Percentiles rank a stretch among this genome's conserved stretches.
These are phyloP conservation scores for Synergus umbraculus DNA, from an alignment of 2,888 invertebrate species.

Conservation along the genomic window DNA sequence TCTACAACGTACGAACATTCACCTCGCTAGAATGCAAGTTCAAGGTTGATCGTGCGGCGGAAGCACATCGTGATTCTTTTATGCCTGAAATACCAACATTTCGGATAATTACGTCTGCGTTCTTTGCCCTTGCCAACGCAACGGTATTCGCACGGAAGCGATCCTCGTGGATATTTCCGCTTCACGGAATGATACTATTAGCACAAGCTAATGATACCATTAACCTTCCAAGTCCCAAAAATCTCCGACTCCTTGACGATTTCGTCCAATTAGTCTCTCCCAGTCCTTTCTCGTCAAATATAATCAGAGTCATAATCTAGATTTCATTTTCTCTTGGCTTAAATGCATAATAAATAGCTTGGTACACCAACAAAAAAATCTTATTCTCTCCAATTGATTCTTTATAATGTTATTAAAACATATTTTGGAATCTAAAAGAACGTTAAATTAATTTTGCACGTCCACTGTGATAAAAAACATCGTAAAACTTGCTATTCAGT, in stretches of 20 bases:
- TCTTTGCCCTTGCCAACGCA: conserved; percentile 40
- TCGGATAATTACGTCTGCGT: conserved; percentile 41
- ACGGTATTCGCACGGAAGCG: conserved; percentile 40
- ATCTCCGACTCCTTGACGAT: neutral
- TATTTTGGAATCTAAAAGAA: neutral
- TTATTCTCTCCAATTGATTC: neutral
- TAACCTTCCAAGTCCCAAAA: neutral
- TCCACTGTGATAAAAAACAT: neutral
- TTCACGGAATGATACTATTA: conserved; percentile 34
- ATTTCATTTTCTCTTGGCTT: neutral
- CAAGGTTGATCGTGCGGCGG: conserved; percentile 40
- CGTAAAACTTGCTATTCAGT: neutral
- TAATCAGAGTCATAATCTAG: neutral
- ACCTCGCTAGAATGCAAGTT: conserved; percentile 45
- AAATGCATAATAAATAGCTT: neutral
- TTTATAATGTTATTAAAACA: neutral
- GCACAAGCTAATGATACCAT: neutral
- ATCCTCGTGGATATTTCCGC: conserved; percentile 38
- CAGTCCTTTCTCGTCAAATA: neutral
- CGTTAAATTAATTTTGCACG: neutral
- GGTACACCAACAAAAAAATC: neutral
- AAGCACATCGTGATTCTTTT: conserved; percentile 37
- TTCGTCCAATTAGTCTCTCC: neutral
- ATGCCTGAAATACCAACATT: conserved; percentile 41
- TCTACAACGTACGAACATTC: conserved; percentile 51